phyloP scores from a whole-genome alignment of 2,888 invertebrate genomes.

The Uloborus plumipes region DNA sequence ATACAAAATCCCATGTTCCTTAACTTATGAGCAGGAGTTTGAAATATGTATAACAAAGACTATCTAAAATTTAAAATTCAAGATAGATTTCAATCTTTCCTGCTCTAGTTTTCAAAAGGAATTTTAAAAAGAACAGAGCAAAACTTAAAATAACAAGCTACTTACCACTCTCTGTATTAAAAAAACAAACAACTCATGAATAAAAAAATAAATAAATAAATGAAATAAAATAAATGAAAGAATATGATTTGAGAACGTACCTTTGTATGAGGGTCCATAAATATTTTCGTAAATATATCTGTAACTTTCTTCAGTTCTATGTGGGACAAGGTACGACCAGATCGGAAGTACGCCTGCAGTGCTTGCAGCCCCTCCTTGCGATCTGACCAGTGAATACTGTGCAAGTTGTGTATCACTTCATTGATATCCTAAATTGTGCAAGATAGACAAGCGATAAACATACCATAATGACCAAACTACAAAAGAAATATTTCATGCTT shows the following conservation, averaged over 20 bases:
- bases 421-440: constrained; percentile 78
- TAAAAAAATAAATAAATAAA: constrained; percentile 6
- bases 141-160: constrained; percentile 7
- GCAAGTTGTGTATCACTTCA: constrained; percentile 88
- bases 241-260: constrained; percentile 68
- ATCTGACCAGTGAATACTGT: constrained; percentile 93
- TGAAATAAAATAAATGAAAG: constrained; percentile 1
- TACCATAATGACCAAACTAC: not conserved
- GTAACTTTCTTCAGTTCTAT: constrained; percentile 87
- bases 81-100: no score
- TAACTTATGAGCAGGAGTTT: no score
- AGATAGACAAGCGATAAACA: no score
- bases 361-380: constrained; percentile 87
- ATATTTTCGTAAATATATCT: constrained; percentile 95
- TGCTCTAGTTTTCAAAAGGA: no score
- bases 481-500: not conserved
- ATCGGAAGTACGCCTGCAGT: constrained; percentile 73
- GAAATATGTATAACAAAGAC: no score
- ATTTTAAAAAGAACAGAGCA: no score
- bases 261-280: constrained; percentile 95
- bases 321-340: constrained; percentile 76
- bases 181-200: constrained; percentile 8
- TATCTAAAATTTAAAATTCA: no score
- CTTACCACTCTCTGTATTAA: constrained; percentile 35
- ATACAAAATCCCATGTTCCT: no score